Evolutionary conservation across 1,140 invertebrate species (phyloP), one percentile per base, ranked within the genome.

Genomic region (Agrilus planipennis): DNA sequence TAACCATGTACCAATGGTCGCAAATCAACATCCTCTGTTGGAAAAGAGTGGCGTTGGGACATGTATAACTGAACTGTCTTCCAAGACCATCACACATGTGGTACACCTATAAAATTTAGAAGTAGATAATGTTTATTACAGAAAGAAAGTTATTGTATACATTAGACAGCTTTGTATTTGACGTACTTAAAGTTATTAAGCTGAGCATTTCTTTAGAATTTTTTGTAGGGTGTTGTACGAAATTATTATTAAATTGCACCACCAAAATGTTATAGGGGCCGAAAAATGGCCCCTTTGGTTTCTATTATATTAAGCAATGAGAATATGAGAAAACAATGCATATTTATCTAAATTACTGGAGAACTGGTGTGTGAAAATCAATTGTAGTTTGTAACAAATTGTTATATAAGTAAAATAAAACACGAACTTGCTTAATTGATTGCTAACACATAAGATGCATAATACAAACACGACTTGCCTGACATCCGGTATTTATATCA

Each of bases 1-100:
- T 79, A n/a, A 85, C 81, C 74, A 82, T 82, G 53, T 82, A 84
- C 77, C 80, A 84, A 55, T 84, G 80, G 56, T 84, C 81, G 50
- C 81, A 85, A 50, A 84, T 75, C 39, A 84, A 65, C 75, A 82
- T 82, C 17, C 78, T 65, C 59, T 84, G 81, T 58, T 84, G 81
- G 63, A 85, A 85, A 15, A 83, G 70, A 9, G 81, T 85, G 3
- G 75, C 77, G 60, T 81, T 81, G 6, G 80, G 79, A 53, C 81
- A 85, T 2, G 73, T 66, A 63, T 83, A 83, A 52, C 77, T 81
- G 62, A 81, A 84, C 60, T 81, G 77, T 1, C 77, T 59, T 1
- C 75, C 77, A 25, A 81, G 63, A 4, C 72, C 77, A 54, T 81
- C 79, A 51, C 81, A 84, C 77, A 81, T 81, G 62, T 84, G 80